These are phyloP conservation scores for Gavialis gangeticus DNA, from an alignment of 2,113 vertebrate genomes.

Conservation along the genomic window DNA sequence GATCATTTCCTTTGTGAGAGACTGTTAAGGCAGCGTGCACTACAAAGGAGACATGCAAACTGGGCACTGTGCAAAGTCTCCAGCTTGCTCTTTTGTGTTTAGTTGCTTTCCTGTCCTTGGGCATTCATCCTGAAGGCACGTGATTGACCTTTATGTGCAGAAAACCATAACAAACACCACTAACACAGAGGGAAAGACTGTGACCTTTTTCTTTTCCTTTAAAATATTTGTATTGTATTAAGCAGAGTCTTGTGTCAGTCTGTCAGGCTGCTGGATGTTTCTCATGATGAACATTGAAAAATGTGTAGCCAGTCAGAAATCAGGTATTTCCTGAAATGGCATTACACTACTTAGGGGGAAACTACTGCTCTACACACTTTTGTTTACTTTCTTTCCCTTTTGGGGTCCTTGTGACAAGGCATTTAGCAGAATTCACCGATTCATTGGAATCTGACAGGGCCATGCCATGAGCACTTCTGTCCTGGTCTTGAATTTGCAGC, in stretches of 20 bases:
- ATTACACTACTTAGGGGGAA: accelerated
- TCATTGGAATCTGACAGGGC: no score
- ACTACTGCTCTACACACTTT: no score
- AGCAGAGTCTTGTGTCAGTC: not conserved
- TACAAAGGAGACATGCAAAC: not conserved
- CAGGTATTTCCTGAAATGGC: not conserved
- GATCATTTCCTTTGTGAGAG: no score
- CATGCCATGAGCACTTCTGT: no score
- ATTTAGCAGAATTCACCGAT: no score
- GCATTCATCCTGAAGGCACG: not conserved
- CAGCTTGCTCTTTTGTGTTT: not conserved
- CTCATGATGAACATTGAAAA: not conserved
- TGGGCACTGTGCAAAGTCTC: not conserved
- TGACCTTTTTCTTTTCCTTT: not conserved
- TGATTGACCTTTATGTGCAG: not conserved
- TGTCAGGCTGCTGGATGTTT: not conserved
- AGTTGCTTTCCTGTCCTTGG: not conserved
- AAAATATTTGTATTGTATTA: accelerated
- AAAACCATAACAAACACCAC: not conserved
- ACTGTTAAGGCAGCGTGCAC: not conserved
- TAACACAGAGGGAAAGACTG: not conserved
- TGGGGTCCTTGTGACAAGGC: no score
- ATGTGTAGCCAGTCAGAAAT: not conserved
- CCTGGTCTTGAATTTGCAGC: not conserved
- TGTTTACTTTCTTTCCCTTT: no score